A percentile compares a stretch with the other conserved stretches of the same genome.
phyloP scores from a whole-genome alignment of 2,888 invertebrate genomes.

The Psylliodes chrysocephalus region DNA sequence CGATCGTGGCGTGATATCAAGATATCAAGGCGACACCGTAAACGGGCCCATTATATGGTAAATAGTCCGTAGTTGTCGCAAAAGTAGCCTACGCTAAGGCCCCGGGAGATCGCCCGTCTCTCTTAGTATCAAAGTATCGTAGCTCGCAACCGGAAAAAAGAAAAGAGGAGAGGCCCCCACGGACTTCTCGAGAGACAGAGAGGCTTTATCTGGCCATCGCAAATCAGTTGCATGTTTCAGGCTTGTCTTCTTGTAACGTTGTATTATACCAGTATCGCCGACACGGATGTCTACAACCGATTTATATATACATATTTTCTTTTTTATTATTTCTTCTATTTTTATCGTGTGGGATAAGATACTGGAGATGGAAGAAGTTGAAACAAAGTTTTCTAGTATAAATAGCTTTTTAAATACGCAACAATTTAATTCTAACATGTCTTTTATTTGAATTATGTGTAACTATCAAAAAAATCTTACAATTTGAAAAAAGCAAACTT shows the following conservation, averaged over 20 bases:
- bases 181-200: slow-evolving; percentile 44
- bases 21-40: slow-evolving; percentile 53
- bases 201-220: slow-evolving; percentile 51
- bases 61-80: slow-evolving; percentile 50
- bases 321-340: too few species aligned
- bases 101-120: slow-evolving; percentile 17
- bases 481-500: too few species aligned
- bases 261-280: slow-evolving; percentile 33
- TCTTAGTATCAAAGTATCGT: too few species aligned
- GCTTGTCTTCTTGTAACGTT: slow-evolving; percentile 45
- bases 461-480: too few species aligned
- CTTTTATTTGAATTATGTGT: too few species aligned
- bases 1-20: slow-evolving; percentile 56
- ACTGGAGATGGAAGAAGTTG: too few species aligned
- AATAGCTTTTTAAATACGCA: too few species aligned
- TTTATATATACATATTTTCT: too few species aligned
- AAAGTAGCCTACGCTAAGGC: slow-evolving; percentile 47
- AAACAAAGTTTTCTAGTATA: too few species aligned
- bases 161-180: slow-evolving; percentile 25
- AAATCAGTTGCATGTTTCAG: slow-evolving; percentile 54
- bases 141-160: too few species aligned
- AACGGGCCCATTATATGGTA: slow-evolving; percentile 56
- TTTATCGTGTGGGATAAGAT: neutral
- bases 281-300: slow-evolving; percentile 3
- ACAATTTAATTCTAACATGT: too few species aligned